phyloP scores from a whole-genome alignment of 2,888 invertebrate species.

The Trissolcus brochymenae region DNA sequence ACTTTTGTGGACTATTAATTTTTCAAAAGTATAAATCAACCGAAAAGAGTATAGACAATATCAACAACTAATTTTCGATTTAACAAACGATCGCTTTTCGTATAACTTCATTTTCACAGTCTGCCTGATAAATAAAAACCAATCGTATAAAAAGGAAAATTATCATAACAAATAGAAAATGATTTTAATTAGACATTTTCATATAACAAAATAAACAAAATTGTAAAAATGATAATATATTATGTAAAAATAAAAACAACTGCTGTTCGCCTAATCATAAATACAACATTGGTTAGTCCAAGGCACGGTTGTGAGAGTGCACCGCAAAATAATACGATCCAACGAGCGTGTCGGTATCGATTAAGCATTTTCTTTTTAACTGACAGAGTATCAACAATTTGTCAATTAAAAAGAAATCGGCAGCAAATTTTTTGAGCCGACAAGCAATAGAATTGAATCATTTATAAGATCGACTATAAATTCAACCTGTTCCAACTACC shows the following conservation, averaged over 20 bases:
- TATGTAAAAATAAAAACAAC: background rate
- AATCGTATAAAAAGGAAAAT: no score
- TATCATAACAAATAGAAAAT: no score
- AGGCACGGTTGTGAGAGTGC: conserved; percentile 69
- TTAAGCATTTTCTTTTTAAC: conserved; percentile 8
- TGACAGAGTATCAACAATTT: conserved; percentile 1
- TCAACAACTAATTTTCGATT: no score
- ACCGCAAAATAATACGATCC: background rate
- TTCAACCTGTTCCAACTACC: background rate
- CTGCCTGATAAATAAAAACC: no score
- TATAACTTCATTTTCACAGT: no score
- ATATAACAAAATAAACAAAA: conserved; percentile 32
- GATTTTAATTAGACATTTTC: background rate
- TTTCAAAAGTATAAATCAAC: no score
- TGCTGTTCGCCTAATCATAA: conserved; percentile 21
- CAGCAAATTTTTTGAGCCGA: conserved; percentile 2
- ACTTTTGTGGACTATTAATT: background rate
- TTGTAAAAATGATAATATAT: conserved; percentile 32
- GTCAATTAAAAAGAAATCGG: conserved; percentile 9
- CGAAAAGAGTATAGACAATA: no score
- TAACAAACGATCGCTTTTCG: no score
- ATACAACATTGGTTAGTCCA: conserved; percentile 56
- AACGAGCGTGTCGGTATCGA: background rate
- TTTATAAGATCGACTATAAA: background rate
- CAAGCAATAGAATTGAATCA: conserved; percentile 1